phyloP scores from a whole-genome alignment of 2,888 invertebrate species.

The Chorisops tibialis region DNA sequence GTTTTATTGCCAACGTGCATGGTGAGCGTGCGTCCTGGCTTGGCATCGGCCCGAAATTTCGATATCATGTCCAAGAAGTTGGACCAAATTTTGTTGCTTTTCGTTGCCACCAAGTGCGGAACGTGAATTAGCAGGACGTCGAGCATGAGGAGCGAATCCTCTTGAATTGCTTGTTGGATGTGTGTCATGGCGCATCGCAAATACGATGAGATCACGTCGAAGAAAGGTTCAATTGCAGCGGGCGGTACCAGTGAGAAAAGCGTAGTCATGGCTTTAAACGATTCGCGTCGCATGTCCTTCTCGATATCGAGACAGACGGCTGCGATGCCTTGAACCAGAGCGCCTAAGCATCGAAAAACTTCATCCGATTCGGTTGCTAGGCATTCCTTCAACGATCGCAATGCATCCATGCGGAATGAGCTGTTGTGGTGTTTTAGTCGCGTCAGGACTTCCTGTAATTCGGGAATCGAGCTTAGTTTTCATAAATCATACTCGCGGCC shows the following conservation, averaged over 20 bases:
- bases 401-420: slow-evolving; percentile 47
- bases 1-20: slow-evolving; percentile 68
- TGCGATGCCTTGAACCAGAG: slow-evolving; percentile 66
- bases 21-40: slow-evolving; percentile 65
- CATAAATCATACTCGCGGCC: not conserved
- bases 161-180: slow-evolving; percentile 73
- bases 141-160: slow-evolving; percentile 76
- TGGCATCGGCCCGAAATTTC: slow-evolving; percentile 62
- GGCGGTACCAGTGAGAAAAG: slow-evolving; percentile 39
- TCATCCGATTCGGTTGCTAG: slow-evolving; percentile 52
- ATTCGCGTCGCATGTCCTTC: slow-evolving; percentile 54
- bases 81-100: slow-evolving; percentile 68
- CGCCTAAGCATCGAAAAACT: slow-evolving; percentile 58
- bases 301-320: slow-evolving; percentile 72
- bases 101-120: slow-evolving; percentile 63
- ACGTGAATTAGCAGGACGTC: slow-evolving; percentile 70
- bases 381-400: slow-evolving; percentile 44
- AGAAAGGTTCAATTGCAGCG: slow-evolving; percentile 60
- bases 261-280: slow-evolving; percentile 53
- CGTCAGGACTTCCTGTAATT: slow-evolving; percentile 46
- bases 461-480: too few relatives aligned
- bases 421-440: slow-evolving; percentile 55
- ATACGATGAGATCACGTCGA: slow-evolving; percentile 72
- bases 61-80: slow-evolving; percentile 86
- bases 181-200: slow-evolving; percentile 88